Base-by-base conservation (phyloP, 2,797 vertebrate species). In the Coregonus ussuriensis region DNA sequence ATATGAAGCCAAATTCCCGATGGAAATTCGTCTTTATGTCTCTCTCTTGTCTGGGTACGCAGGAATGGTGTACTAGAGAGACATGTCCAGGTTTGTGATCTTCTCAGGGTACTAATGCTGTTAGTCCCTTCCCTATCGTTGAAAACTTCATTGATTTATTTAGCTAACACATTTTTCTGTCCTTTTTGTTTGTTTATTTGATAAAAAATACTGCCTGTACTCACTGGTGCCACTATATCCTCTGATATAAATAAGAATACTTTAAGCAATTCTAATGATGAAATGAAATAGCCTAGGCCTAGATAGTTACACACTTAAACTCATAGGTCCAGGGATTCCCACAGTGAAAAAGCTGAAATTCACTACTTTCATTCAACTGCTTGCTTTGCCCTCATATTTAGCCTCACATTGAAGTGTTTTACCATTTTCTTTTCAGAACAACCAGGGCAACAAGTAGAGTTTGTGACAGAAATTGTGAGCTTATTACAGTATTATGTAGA, bases 1-100 rank as follows among this genome's bases (percentile, higher is more conserved):
- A 82, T 84, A 74, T 76, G 59, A 85, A 82, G 74, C 78, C 29
- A 21, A 80, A 80, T 56, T 69, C 67, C 35, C 67, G 35, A 66
- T 29, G 41, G 71, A 69, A 69, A 54, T 37, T 77, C 31, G 51
- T 78, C 74, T 72, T 4, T 37, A 74, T 72, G 80, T 75, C 41
- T 63, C 4, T 35, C 31, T 1, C 47, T 7, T 71, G 71, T 75
- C 77, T 33, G 31, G 66, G 33, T 33, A 37, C 65, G 25, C 33
- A 76, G 13, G 54, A 29, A 33, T 77, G 29, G 29, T 7, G 25
- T 31, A 37, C 47, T 37, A 35, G 29, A 35, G 13, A 18, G 4
- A 63, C 18, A 21, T 0, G 0, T 21, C 15, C 33, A 9, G 41
- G 11, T 71, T 29, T 16, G 15, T 71, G 35, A 63, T 25, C 21